Base-by-base conservation (phyloP, 2,888 invertebrate species). In the Drosophila leonis region DNA sequence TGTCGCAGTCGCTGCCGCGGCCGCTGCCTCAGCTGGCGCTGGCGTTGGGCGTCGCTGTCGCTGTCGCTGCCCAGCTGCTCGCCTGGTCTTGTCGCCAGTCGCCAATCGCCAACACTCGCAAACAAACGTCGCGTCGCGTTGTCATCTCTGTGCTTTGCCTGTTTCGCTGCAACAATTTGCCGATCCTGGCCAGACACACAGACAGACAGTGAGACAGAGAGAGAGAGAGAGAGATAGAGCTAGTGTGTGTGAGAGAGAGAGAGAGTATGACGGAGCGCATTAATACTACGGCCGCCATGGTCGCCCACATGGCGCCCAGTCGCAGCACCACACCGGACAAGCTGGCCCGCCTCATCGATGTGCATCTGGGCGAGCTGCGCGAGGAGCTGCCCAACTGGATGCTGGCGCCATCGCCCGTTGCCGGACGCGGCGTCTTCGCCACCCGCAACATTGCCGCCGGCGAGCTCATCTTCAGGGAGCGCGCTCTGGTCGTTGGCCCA, bases 381-480 rank as follows among this genome's bases (percentile, higher is more conserved):
- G 87, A 89, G 64, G 80, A 82, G 57, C 66, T 78, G 70, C 92
- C 92, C 66, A 92, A 92, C 73, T 96, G 96, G 96, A 94, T 91
- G 65, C 93, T 97, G 65, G 93, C 91, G 59, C 93, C 94, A 75
- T 96, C 96, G 0, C 83, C 92, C 20, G 90, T 95, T 9, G 95
- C 95, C 49, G 97, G 97, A 9, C 95, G 96, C 27, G 97, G 97
- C 4, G 91, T 97, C 3, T 94, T 97, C 79, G 96, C 97, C 20
- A 94, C 93, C 4, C 94, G 95, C 72, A 95, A 96, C 86, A 95
- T 97, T 46, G 91, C 93, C 65, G 90, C 94, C 35, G 96, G 96
- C 42, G 96, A 97, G 92, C 91, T 96, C 35, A 94, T 97, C 57
- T 96, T 96, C 88, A 94, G 94, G 13, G 97, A 97, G 90, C 94